Conservation (phyloP, 2,113 vertebrate genomes). For the Amblyornis subalaris region DNA sequence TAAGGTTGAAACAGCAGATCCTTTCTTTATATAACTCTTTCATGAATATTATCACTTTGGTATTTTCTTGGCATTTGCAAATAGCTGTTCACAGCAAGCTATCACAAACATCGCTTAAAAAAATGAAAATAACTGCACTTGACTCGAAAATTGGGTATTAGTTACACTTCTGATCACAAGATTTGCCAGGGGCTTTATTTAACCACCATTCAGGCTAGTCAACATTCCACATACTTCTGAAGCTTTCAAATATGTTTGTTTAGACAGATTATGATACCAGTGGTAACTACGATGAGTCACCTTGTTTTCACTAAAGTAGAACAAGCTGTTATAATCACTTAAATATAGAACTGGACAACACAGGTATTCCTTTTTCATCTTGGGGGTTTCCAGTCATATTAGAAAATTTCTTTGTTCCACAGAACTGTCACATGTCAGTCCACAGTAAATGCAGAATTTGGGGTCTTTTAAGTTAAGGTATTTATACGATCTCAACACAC, state of each 20-base stretch:
- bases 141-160: conserved; percentile 59
- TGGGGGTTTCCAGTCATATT: not conserved
- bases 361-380: not conserved
- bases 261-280: conserved; percentile 48
- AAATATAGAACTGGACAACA: not conserved
- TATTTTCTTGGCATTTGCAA: not conserved
- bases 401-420: not conserved
- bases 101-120: not conserved
- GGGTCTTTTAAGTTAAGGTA: not conserved
- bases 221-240: conserved; percentile 48
- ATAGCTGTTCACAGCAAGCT: conserved; percentile 12
- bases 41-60: not conserved
- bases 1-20: not conserved
- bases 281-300: conserved; percentile 17
- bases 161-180: conserved; percentile 58
- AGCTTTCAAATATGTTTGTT: conserved; percentile 55
- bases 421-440: not conserved
- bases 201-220: conserved; percentile 47
- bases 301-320: conserved; percentile 28
- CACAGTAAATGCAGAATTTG: not conserved
- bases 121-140: conserved; percentile 42
- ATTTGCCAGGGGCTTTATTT: conserved; percentile 47
- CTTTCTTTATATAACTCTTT: not conserved
- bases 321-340: conserved; percentile 6
- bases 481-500: not conserved